Conservation (phyloP, 2,113 vertebrate genomes). For the Orthonyx spaldingii region DNA sequence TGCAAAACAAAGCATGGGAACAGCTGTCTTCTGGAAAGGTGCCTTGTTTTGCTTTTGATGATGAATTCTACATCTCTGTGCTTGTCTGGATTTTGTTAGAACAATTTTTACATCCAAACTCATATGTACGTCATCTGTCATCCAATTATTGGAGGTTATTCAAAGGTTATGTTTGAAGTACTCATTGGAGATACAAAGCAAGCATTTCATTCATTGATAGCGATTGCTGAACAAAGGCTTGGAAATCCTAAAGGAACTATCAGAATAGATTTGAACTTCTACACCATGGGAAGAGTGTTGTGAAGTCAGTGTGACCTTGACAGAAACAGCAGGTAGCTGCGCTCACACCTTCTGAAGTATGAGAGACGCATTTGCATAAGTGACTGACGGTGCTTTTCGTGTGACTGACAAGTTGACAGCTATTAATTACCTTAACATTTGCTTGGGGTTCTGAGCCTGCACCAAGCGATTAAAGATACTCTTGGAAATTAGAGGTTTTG, state of each 20-base stretch:
- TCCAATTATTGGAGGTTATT: constrained; percentile 40
- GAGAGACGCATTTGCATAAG: constrained; percentile 25
- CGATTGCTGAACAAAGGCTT: not conserved
- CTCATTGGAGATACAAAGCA: constrained; percentile 19
- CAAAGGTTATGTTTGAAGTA: constrained; percentile 53
- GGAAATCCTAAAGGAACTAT: constrained; percentile 45
- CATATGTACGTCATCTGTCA: constrained; percentile 28
- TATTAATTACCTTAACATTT: constrained; percentile 80
- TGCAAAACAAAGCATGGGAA: not conserved
- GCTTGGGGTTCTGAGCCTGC: constrained; percentile 48
- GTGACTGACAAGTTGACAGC: constrained; percentile 60
- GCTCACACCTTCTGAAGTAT: not conserved
- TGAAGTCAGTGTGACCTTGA: constrained; percentile 69
- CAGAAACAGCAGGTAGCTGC: not conserved
- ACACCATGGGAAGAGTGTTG: not conserved
- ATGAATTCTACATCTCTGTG: not conserved
- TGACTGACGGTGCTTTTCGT: constrained; percentile 54
- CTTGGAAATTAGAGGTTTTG: constrained; percentile 63
- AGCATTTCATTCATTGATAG: constrained; percentile 20
- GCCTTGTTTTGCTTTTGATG: not conserved
- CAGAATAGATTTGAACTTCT: constrained; percentile 33
- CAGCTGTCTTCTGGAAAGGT: not conserved
- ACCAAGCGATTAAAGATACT: constrained; percentile 62
- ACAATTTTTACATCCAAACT: constrained; percentile 12
- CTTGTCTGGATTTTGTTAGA: constrained; percentile 30